Evolutionary conservation across 2,888 invertebrate genomes (phyloP).

Genomic region (Hypsopygia costalis): DNA sequence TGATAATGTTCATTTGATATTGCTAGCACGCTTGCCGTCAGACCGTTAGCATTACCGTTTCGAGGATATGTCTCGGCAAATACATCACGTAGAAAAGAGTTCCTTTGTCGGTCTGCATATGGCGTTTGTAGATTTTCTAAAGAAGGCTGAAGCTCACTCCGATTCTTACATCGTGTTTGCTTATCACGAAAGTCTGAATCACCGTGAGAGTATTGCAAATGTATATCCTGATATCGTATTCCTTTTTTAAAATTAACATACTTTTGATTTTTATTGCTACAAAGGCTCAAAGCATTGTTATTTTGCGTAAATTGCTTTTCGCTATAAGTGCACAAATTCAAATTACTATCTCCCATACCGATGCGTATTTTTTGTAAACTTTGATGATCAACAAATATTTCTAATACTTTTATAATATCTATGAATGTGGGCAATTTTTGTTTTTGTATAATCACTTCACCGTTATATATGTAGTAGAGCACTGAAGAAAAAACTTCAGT

Average conservation of each 20-base stretch:
- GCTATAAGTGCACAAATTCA: conserved; percentile 16
- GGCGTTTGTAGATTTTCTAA: conserved; percentile 52
- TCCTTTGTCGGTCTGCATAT: conserved; percentile 58
- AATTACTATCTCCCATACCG: conserved; percentile 18
- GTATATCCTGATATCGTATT: conserved; percentile 25
- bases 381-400: conserved; percentile 58
- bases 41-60: conserved; percentile 71
- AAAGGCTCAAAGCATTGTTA: conserved; percentile 27
- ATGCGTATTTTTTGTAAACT: conserved; percentile 36
- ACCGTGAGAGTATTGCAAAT: conserved; percentile 32
- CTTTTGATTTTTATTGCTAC: conserved; percentile 26
- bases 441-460: conserved; percentile 81
- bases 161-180: conserved; percentile 34
- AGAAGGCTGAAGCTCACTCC: conserved; percentile 39
- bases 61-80: conserved; percentile 69
- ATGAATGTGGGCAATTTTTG: conserved; percentile 81
- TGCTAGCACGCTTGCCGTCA: conserved; percentile 61
- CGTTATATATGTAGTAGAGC: conserved; percentile 85
- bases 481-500: conserved; percentile 82
- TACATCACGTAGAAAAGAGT: conserved; percentile 68
- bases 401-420: conserved; percentile 72
- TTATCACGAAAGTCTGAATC: conserved; percentile 38
- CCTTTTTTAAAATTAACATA: conserved; percentile 45
- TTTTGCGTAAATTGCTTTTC: conserved; percentile 21
- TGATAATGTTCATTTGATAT: conserved; percentile 69